phyloP scores from a whole-genome alignment of 2,797 vertebrate species.

The Sebastes steindachneri region DNA sequence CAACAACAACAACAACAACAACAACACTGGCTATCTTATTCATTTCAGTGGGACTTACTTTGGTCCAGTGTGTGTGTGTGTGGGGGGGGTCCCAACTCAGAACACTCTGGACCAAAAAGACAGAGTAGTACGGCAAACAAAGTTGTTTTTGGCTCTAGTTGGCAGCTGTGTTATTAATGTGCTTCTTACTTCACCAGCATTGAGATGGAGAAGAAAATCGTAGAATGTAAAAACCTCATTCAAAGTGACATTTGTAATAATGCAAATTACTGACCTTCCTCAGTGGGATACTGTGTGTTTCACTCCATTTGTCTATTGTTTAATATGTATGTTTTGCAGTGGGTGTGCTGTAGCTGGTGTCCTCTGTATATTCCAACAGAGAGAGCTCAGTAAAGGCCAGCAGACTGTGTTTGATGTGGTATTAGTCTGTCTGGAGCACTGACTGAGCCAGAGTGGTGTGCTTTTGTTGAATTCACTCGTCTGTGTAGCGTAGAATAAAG shows the following conservation, averaged over 20 bases:
- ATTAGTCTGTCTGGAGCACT: constrained; percentile 10
- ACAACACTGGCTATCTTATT: constrained; percentile 4
- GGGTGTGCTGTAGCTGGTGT: background rate
- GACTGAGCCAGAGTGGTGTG: constrained; percentile 6
- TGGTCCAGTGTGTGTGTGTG: background rate
- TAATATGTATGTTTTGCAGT: background rate
- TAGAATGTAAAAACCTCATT: background rate
- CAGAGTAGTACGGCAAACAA: background rate
- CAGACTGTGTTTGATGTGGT: constrained; percentile 21
- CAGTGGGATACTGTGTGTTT: background rate
- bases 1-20: constrained; percentile 7
- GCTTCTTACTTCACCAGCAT: background rate
- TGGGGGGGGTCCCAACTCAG: background rate
- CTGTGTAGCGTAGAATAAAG: background rate
- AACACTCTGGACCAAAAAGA: background rate
- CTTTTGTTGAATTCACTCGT: background rate
- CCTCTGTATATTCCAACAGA: background rate
- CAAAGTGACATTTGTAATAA: background rate
- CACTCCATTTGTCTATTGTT: background rate
- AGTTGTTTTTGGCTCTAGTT: background rate
- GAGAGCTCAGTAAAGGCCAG: constrained; percentile 2
- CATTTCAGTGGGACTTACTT: background rate
- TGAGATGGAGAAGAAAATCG: background rate
- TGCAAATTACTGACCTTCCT: background rate
- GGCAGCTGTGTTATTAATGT: background rate